A percentile compares a stretch with the other conserved stretches of the same genome.
phyloP scores from a whole-genome alignment of 1,140 invertebrate species.

The Neoseiulus cucumeris region DNA sequence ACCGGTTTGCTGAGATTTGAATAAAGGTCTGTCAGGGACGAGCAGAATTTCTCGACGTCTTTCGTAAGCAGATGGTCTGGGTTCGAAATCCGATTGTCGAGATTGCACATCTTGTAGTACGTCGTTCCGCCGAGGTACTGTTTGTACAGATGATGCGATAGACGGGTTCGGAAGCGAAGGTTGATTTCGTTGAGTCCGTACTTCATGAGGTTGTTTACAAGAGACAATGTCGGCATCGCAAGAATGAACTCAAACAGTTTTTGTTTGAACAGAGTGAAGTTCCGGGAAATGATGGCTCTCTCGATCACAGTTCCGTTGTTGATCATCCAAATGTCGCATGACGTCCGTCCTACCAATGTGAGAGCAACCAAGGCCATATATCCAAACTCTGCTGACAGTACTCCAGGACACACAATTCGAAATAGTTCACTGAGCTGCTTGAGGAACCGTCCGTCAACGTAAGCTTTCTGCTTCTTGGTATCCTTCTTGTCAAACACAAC shows the following conservation, averaged over 20 bases:
- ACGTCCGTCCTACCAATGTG: constrained; percentile 60
- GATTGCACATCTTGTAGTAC: constrained; percentile 89
- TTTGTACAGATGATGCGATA: constrained; percentile 64
- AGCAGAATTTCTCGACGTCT: constrained; percentile 92
- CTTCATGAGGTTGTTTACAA: constrained; percentile 20
- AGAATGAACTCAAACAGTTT: constrained; percentile 39
- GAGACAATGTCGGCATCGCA: constrained; percentile 24
- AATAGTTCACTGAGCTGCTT: constrained; percentile 51
- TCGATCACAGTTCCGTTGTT: constrained; percentile 77
- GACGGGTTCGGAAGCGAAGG: constrained; percentile 63
- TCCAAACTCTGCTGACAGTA: constrained; percentile 30
- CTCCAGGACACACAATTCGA: constrained; percentile 59
- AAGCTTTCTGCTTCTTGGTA: constrained; percentile 43
- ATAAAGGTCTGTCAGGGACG: constrained; percentile 80
- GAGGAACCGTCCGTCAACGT: constrained; percentile 64
- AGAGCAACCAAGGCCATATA: constrained; percentile 53
- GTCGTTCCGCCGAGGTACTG: constrained; percentile 85
- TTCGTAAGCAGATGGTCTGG: constrained; percentile 87
- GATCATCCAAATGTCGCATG: constrained; percentile 94
- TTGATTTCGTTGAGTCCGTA: constrained; percentile 73
- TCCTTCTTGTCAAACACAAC: constrained; percentile 22
- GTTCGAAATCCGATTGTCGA: constrained; percentile 84
- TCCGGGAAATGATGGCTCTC: constrained; percentile 67
- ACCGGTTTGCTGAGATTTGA: constrained; percentile 93
- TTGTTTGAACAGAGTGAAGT: constrained; percentile 51